Conservation (phyloP, 2,797 vertebrate species). For the Hapalemur alaotrensis region DNA sequence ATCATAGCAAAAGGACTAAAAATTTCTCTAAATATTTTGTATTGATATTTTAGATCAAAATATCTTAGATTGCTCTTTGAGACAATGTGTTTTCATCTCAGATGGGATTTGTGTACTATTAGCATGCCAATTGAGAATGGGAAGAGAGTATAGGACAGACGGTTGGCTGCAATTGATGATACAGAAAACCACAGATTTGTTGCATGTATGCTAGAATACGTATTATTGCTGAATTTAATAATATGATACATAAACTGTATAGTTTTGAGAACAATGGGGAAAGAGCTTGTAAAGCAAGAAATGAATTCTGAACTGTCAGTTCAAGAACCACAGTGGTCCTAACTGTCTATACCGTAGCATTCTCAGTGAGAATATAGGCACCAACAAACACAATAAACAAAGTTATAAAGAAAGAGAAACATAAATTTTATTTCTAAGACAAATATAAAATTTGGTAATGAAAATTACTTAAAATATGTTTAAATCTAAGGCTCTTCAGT, state of each 20-base stretch:
- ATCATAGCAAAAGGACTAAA: not conserved
- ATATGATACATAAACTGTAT: not conserved
- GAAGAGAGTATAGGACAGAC: not conserved
- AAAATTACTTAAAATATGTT: not conserved
- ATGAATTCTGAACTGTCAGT: not conserved
- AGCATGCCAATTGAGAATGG: not conserved
- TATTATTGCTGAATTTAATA: not conserved
- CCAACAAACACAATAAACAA: not conserved
- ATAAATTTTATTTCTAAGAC: not conserved
- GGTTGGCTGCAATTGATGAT: not conserved
- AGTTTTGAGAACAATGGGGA: not conserved
- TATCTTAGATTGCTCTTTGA: not conserved
- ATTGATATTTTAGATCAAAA: not conserved
- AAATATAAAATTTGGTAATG: not conserved
- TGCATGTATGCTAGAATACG: not conserved
- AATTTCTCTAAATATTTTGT: not conserved
- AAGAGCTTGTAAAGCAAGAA: not conserved
- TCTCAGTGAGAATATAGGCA: not conserved
- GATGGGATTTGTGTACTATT: not conserved
- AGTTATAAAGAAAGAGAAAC: not conserved
- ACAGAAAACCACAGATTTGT: not conserved
- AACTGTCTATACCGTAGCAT: not conserved
- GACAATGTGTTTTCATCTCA: not conserved
- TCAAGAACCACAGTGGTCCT: not conserved
- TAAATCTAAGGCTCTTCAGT: not conserved